Conservation (phyloP, 2,888 invertebrate species). For the Hemaris fuciformis region DNA sequence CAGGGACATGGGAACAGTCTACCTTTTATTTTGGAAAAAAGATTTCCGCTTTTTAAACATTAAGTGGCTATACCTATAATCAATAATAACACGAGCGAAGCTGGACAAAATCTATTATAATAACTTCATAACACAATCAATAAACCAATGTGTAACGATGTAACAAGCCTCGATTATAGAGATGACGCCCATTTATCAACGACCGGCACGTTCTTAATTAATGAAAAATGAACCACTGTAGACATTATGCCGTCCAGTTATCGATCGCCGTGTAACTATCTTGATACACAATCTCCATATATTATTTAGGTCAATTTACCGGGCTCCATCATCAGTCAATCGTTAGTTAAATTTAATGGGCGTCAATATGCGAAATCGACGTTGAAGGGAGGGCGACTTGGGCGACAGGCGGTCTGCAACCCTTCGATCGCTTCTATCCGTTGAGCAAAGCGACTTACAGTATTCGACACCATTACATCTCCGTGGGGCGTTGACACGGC, state of each 20-base stretch:
- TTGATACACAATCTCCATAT: background rate
- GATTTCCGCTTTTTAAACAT: no score
- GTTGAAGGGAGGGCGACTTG: conserved; percentile 31
- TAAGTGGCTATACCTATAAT: no score
- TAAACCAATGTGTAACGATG: background rate
- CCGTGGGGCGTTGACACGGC: conserved; percentile 25
- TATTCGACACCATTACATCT: conserved; percentile 33
- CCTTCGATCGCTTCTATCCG: conserved; percentile 37
- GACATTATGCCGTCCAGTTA: background rate
- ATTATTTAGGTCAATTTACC: background rate
- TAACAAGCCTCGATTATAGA: background rate
- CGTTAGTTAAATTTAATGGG: conserved; percentile 24
- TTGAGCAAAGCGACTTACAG: conserved; percentile 36
- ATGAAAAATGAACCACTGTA: background rate
- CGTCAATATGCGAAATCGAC: conserved; percentile 55
- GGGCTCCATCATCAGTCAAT: conserved; percentile 2
- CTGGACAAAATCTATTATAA: background rate
- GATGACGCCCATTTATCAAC: background rate
- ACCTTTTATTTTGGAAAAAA: no score
- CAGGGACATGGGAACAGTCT: no score
- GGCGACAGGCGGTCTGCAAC: conserved; percentile 66
- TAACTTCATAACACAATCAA: no score
- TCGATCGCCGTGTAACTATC: background rate
- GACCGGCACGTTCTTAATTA: background rate
- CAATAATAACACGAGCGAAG: background rate